Conservation (phyloP, 2,888 invertebrate genomes). For the Amorpha juglandis region DNA sequence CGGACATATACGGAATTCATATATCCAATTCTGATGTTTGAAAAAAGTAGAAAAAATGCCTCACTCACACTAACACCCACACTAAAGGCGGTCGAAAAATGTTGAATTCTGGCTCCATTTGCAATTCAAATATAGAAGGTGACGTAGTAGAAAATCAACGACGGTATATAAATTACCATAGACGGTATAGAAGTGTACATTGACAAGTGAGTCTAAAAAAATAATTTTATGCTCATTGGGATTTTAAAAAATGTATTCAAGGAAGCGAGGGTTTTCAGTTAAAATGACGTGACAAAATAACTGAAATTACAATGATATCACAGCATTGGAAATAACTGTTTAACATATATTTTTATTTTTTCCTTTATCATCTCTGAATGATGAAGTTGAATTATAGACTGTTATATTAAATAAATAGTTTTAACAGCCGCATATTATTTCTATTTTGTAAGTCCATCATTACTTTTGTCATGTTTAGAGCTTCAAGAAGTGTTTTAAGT, state of each 20-base stretch:
- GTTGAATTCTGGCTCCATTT: conserved; percentile 73
- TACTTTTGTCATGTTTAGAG: too few relatives aligned
- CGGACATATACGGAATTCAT: background rate
- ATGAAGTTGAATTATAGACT: too few relatives aligned
- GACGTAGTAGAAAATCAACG: conserved; percentile 75
- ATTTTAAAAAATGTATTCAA: background rate
- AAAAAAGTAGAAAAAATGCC: conserved; percentile 43
- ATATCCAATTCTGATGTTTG: conserved; percentile 6
- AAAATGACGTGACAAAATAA: background rate
- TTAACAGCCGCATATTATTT: too few relatives aligned
- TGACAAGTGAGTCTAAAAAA: conserved; percentile 18
- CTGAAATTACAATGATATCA: background rate
- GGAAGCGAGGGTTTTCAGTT: too few relatives aligned
- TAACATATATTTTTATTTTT: background rate
- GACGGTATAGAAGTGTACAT: conserved; percentile 16
- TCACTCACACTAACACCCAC: conserved; percentile 58
- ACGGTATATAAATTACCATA: conserved; percentile 45
- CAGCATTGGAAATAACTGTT: background rate
- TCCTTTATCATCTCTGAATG: background rate
- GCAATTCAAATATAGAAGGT: conserved; percentile 57
- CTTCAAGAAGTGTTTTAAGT: too few relatives aligned
- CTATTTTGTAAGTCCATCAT: too few relatives aligned
- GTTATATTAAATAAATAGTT: too few relatives aligned
- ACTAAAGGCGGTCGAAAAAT: conserved; percentile 63
- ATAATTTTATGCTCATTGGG: background rate